Evolutionary conservation across 2,797 vertebrate genomes (phyloP), one percentile per base, ranked within the genome.

Genomic region (Enteromius unitaeniatus): DNA sequence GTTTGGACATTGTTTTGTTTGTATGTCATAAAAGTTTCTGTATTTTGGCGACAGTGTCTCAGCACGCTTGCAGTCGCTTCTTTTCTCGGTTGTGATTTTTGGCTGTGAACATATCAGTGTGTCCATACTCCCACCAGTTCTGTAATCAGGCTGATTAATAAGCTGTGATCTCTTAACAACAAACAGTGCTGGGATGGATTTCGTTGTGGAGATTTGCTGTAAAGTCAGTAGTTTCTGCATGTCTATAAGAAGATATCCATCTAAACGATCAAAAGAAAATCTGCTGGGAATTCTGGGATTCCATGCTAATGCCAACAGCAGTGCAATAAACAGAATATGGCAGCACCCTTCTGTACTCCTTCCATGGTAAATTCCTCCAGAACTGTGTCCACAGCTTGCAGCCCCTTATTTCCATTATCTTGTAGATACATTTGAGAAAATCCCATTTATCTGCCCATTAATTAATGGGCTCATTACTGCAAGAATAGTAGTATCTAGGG

Each of bases 371-470:
- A 65, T 65, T 67, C n/a, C 72, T 73, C 5, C 6, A 5, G 14
- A 62, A 82, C 67, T 47, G 17, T 21, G 45, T n/a, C 42, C 31
- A 67, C 15, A 15, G 31, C 69, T 76, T 49, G n/a, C 31, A 82
- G 31, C 10, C 3, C 53, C 42, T 62, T 78, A 68, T 85, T 84
- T 85, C 55, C 81, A 78, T 82, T 73, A 73, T 86, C 81, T 86
- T 87, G 83, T 88, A 87, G 84, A 47, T 26, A 0, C 81, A 67
- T 86, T 89, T 8, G 75, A 23, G 70, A 90, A 90, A 91, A 92
- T 90, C 85, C 85, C 85, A 90, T 91, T 92, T 91, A 90, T 91
- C 90, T 88, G 89, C 87, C 88, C 86, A 91, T 86, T 78, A 86
- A 84, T 83, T 88, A 82, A 89, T 90, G 40, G 60, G 67, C 88